phyloP scores from a whole-genome alignment of 2,797 vertebrate species.

The Xyrichtys novacula region DNA sequence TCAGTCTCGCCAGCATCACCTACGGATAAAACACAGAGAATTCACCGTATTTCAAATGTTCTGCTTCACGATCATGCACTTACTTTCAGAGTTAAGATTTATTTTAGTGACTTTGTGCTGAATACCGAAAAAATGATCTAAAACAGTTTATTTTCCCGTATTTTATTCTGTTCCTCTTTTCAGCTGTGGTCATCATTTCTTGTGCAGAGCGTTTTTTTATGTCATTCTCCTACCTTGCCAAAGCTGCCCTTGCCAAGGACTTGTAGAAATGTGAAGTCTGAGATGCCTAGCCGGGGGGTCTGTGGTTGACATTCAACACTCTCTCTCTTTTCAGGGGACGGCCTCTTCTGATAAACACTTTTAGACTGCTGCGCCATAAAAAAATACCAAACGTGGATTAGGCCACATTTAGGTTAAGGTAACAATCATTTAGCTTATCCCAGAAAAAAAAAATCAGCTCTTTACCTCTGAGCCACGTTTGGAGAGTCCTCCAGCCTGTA shows the following conservation, averaged over 20 bases:
- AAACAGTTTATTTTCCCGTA: too few relatives aligned
- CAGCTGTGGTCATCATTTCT: neutral
- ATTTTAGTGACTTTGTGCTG: too few relatives aligned
- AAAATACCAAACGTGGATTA: neutral
- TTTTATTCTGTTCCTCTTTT: neutral
- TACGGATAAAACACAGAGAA: constrained; percentile 60
- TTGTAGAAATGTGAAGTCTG: constrained; percentile 93
- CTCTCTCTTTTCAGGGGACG: constrained; percentile 45
- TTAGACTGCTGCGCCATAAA: constrained; percentile 37
- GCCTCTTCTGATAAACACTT: neutral
- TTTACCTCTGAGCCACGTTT: constrained; percentile 81
- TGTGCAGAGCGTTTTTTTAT: constrained; percentile 1
- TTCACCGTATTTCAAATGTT: neutral
- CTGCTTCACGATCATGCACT: neutral
- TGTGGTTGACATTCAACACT: constrained; percentile 30
- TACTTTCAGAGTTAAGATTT: too few relatives aligned
- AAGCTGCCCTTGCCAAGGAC: constrained; percentile 98
- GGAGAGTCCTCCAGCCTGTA: constrained; percentile 90
- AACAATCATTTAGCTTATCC: neutral
- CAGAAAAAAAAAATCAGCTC: neutral
- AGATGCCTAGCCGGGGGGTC: constrained; percentile 82
- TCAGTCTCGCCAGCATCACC: constrained; percentile 96
- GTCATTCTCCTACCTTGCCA: constrained; percentile 90
- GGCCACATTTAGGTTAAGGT: neutral
- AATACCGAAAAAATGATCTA: too few relatives aligned